Base-by-base conservation (phyloP, 2,113 vertebrate genomes). In the Mesembrinibis cayennensis region DNA sequence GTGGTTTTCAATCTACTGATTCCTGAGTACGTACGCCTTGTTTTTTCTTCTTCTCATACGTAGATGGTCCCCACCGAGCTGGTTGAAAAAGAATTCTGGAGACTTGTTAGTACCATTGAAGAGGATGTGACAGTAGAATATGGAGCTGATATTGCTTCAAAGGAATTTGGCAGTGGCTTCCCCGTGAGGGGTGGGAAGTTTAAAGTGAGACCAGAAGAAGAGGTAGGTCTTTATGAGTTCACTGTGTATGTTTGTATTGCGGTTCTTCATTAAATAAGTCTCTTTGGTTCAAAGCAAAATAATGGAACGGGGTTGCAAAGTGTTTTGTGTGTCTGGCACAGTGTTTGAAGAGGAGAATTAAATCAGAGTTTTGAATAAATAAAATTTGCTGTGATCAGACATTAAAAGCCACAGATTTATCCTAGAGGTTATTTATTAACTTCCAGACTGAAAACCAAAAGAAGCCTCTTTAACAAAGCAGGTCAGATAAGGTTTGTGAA, bases 11-110 rank as follows among this genome's bases (percentile, higher is more conserved):
- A 20, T 27, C 4, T 25, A 3, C 47, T 18, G 21, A 67, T 38
- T 50, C 30, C 53, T 93, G 52, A 52, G 10, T 50, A 16, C 3
- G 10, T 58, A 11, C 16, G 76, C 18, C 34, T 36, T 45, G 42
- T 56, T 27, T 47, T 47, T 88, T 53, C 38, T 71, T 73, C 58
- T 72, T 71, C 58, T 76, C 30, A 1, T 82, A 45, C 87, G 42
- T 90, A 99, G 99, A 99, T 99, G 99, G 99, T 99, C 29, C 99
- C 99, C 61, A 99, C 99, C 6, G 99, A 99, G 93, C 97, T 99
- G 90, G 99, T 99, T 81, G 99, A 99, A 96, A 99, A 99, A 50
- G 99, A 99, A 89, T 99, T 99, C 94, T 99, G 99, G 99, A 98
- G 99, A 55, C 97, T 99, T 72, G 99, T 99, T 25, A 99, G 99